Base-by-base conservation (phyloP, 2,888 invertebrate genomes). In the Melangyna quadrimaculata region DNA sequence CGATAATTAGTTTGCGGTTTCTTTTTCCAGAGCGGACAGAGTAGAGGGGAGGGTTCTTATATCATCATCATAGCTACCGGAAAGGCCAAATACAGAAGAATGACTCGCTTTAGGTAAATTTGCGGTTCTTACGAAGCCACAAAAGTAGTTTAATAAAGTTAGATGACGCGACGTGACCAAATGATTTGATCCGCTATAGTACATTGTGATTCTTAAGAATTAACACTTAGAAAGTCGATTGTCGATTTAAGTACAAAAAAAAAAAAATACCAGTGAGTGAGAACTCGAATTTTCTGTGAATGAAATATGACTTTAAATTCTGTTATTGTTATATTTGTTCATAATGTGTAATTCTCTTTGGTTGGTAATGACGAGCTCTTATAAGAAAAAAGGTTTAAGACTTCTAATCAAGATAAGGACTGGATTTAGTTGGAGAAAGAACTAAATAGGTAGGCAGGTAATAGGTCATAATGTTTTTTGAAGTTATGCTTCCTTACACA, bases 1-100 rank as follows among this genome's bases (percentile, higher is more conserved):
- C 27, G 75, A 14, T 75, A 80, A 72, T 71, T 51, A 51, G 35
- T 48, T 80, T 79, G 83, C 43, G 84, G 84, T 84, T 84, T 83
- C 74, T 65, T 32, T 55, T 37, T 27, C 6, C 59, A 71, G 63
- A 32, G 32, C 70, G 37, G 61, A 14, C 27, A n/a, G 63, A 48
- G 2, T 61, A n/a, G n/a, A n/a, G n/a, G n/a, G n/a, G n/a, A n/a
- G n/a, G n/a, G 32, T 24, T 35, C 7, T 29, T 59, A 55, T 29
- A 17, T 55, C 4, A 40, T 29, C n/a, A 9, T 43, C 7, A 3
- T 43, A 2, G 10, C 37, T 75, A 45, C 65, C 59, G 53, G 57
- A 67, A 67, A 55, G 48, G 40, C 70, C 69, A 35, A 69, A 69
- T 67, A 37, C 43, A 29, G 51, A 19, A 29, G 14, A 24, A 7